A percentile compares a stretch with the other conserved stretches of the same genome.
phyloP scores from a whole-genome alignment of 1,140 invertebrate species.

The Drosophila nannoptera region DNA sequence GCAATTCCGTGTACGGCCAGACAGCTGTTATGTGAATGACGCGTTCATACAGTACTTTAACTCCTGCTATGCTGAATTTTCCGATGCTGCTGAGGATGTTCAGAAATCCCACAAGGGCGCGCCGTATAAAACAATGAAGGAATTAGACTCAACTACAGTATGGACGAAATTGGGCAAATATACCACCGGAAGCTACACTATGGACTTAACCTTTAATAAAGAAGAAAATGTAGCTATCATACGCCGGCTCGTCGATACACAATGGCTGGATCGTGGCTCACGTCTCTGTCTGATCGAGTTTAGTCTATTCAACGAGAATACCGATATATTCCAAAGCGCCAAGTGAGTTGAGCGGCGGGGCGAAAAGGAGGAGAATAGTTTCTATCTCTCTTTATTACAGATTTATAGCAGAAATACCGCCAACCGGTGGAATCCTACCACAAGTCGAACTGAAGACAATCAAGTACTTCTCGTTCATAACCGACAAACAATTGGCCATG shows the following conservation, averaged over 20 bases:
- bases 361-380: neutral
- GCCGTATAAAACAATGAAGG: constrained; percentile 29
- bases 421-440: constrained; percentile 65
- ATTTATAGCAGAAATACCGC: constrained; percentile 69
- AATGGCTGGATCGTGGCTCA: constrained; percentile 68
- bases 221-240: constrained; percentile 34
- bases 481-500: constrained; percentile 39
- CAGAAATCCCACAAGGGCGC: constrained; percentile 3
- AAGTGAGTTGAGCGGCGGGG: constrained; percentile 42
- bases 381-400: constrained; percentile 23
- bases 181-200: constrained; percentile 54
- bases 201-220: constrained; percentile 44
- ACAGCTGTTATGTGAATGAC: constrained; percentile 65
- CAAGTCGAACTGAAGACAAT: constrained; percentile 59
- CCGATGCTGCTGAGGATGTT: constrained; percentile 33
- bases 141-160: constrained; percentile 41
- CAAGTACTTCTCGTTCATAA: constrained; percentile 52
- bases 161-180: constrained; percentile 54
- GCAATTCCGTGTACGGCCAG: constrained; percentile 58
- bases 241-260: constrained; percentile 2
- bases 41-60: constrained; percentile 69
- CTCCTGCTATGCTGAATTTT: constrained; percentile 60
- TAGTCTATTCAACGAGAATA: constrained; percentile 66
- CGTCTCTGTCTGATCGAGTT: constrained; percentile 64
- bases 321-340: constrained; percentile 58